A percentile compares a stretch with the other conserved stretches of the same genome.
These are phyloP conservation scores for Brenthis ino DNA, from an alignment of 2,888 invertebrate genomes.

Conservation along the genomic window DNA sequence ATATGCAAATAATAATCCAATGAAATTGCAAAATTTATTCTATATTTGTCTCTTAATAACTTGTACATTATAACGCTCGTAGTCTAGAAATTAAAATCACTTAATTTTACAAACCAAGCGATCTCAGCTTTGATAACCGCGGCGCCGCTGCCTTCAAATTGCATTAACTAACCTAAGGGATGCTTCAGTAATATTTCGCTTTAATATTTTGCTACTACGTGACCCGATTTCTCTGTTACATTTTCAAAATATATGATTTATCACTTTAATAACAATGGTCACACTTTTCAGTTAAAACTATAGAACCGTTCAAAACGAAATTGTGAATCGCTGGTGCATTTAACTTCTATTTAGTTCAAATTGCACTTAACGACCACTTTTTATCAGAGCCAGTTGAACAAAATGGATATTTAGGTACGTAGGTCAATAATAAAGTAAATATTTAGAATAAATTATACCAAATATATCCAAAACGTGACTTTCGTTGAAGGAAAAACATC, in stretches of 20 bases:
- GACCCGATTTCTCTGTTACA: constrained; percentile 28
- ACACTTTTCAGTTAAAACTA: background rate
- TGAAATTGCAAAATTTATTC: background rate
- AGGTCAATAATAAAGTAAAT: too few relatives aligned
- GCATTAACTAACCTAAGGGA: constrained; percentile 31
- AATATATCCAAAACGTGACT: background rate
- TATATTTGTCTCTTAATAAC: background rate
- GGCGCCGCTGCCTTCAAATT: constrained; percentile 30
- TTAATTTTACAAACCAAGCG: constrained; percentile 31
- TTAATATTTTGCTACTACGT: constrained; percentile 32
- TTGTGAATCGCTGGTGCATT: too few relatives aligned
- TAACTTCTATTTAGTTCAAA: too few relatives aligned
- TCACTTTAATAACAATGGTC: constrained; percentile 5
- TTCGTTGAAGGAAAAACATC: too few relatives aligned
- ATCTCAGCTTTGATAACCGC: constrained; percentile 32
- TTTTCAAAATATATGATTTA: constrained; percentile 15
- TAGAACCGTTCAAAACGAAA: too few relatives aligned
- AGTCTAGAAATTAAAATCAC: constrained; percentile 26
- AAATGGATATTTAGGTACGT: too few relatives aligned
- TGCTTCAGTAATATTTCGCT: constrained; percentile 34
- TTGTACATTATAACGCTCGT: background rate
- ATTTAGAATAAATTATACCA: too few relatives aligned
- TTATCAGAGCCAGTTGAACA: too few relatives aligned
- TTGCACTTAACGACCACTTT: too few relatives aligned
- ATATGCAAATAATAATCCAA: too few relatives aligned